Conservation (phyloP, 1,140 invertebrate species). For the Fopius arisanus region DNA sequence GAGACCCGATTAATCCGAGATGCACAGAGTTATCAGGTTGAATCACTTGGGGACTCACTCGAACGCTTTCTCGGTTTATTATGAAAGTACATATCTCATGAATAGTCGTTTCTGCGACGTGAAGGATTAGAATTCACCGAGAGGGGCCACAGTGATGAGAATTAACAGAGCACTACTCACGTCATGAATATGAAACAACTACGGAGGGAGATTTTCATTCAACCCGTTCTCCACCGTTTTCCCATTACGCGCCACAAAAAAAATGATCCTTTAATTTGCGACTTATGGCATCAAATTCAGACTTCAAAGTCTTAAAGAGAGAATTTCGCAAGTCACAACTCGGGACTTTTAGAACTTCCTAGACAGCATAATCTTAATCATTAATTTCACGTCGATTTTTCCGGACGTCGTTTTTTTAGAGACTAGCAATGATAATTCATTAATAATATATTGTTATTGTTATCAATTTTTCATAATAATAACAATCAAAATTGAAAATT, state of each 20-base stretch:
- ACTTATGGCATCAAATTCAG: too few relatives aligned
- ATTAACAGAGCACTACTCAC: conserved; percentile 32
- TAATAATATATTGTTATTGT: too few relatives aligned
- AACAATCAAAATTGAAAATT: too few relatives aligned
- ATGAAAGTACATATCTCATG: conserved; percentile 18
- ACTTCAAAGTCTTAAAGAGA: too few relatives aligned
- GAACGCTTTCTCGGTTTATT: conserved; percentile 16
- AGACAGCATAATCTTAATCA: too few relatives aligned
- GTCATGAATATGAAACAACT: conserved; percentile 34
- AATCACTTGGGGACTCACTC: background rate
- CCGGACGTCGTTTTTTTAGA: too few relatives aligned
- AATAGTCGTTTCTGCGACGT: conserved; percentile 6
- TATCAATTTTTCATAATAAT: too few relatives aligned
- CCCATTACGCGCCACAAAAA: background rate
- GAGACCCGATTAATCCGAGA: background rate
- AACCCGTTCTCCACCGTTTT: background rate
- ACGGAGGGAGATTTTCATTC: background rate
- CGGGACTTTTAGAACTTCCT: too few relatives aligned
- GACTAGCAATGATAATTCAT: too few relatives aligned
- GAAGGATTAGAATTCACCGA: conserved; percentile 9
- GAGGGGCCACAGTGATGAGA: conserved; percentile 20
- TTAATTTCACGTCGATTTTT: too few relatives aligned
- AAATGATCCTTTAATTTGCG: too few relatives aligned
- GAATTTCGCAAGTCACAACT: too few relatives aligned
- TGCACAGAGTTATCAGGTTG: background rate